Evolutionary conservation across 2,888 invertebrate genomes (phyloP).

Genomic region (Drosophila fungiperda): DNA sequence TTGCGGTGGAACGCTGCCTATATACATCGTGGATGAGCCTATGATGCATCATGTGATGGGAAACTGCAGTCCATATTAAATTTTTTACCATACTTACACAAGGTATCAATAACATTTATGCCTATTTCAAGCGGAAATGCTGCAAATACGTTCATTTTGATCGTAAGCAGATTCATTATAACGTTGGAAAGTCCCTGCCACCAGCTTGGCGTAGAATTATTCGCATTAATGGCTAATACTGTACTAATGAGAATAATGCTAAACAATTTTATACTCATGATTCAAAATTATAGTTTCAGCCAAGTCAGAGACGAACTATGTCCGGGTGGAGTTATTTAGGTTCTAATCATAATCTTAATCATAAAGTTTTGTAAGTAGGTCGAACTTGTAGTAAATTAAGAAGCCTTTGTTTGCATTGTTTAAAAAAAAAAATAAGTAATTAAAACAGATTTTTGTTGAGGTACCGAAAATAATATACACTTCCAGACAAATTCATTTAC

Average conservation of each 20-base stretch:
- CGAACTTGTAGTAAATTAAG: slow-evolving; percentile 8
- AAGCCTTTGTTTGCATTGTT: slow-evolving; percentile 40
- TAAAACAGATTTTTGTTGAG: neutral
- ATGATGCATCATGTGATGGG: neutral
- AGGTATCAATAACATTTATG: slow-evolving; percentile 65
- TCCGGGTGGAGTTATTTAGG: neutral
- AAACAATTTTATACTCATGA: slow-evolving; percentile 16
- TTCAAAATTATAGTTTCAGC: neutral
- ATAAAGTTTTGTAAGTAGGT: slow-evolving; percentile 27
- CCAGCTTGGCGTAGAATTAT: slow-evolving; percentile 38
- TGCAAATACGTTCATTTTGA: slow-evolving; percentile 75
- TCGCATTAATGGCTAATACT: slow-evolving; percentile 1
- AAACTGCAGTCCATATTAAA: neutral
- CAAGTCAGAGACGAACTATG: slow-evolving; percentile 17
- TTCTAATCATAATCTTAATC: neutral
- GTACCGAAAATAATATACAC: slow-evolving; percentile 11
- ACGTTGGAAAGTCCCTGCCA: slow-evolving; percentile 53
- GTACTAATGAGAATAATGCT: slow-evolving; percentile 14
- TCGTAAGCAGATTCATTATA: slow-evolving; percentile 63
- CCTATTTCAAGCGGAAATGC: slow-evolving; percentile 75
- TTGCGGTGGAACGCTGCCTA: slow-evolving; percentile 60
- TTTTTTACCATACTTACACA: slow-evolving; percentile 63
- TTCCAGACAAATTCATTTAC: neutral
- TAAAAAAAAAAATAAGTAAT: slow-evolving; percentile 6
- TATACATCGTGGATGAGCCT: slow-evolving; percentile 77